These are phyloP conservation scores for Orius laevigatus DNA, from an alignment of 1,140 invertebrate genomes.

Conservation along the genomic window DNA sequence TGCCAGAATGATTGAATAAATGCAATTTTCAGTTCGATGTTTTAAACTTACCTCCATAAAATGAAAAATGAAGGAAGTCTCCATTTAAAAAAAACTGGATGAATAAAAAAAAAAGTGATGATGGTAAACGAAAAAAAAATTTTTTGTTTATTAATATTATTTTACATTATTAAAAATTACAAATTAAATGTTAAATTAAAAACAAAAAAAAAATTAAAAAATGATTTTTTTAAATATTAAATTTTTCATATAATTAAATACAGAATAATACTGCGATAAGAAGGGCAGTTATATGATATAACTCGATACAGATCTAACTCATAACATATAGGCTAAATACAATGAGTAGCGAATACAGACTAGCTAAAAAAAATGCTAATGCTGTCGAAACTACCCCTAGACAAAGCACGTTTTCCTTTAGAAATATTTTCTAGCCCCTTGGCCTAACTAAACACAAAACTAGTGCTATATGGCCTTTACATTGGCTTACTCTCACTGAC, in stretches of 20 bases:
- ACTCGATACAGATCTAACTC: constrained; percentile 11
- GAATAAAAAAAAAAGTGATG: too few species aligned
- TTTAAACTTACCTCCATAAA: too few species aligned
- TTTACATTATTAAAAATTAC: constrained; percentile 15
- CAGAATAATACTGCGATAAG: constrained; percentile 14
- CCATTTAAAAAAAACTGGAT: too few species aligned
- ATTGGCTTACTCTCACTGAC: background rate
- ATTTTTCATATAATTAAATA: constrained; percentile 8
- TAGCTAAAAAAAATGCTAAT: constrained; percentile 14
- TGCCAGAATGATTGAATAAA: too few species aligned
- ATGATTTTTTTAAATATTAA: constrained; percentile 1
- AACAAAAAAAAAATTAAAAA: background rate
- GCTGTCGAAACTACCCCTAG: constrained; percentile 15
- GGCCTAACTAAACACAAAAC: too few species aligned
- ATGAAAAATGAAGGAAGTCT: too few species aligned
- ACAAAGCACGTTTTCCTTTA: constrained; percentile 3
- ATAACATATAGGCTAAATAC: constrained; percentile 11
- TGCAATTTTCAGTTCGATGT: too few species aligned
- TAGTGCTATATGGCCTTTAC: constrained; percentile 5
- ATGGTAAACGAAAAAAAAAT: too few species aligned
- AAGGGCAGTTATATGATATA: constrained; percentile 6
- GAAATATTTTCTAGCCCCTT: too few species aligned
- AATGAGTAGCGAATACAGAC: constrained; percentile 13
- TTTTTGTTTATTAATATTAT: too few species aligned
- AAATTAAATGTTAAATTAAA: constrained; percentile 8